Base-by-base conservation (phyloP, 2,888 invertebrate species). In the Rhodophaea formosa region DNA sequence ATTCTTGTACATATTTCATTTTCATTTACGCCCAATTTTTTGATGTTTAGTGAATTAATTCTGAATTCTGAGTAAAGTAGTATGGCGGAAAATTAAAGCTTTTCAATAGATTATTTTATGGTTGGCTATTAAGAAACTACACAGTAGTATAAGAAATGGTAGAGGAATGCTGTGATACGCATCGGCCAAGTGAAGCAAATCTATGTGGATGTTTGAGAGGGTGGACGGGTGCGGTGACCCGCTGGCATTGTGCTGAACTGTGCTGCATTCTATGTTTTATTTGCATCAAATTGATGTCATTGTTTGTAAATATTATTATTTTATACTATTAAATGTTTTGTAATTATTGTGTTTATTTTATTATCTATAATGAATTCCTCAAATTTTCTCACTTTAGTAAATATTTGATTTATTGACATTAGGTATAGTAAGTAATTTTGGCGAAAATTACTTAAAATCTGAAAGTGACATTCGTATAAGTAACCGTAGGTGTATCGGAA, bases 201-300 rank as follows among this genome's bases (percentile, higher is more conserved):
- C 30, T 49, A 45, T 16, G n/a, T 58, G 56, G 23, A 53, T 56
- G 46, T 62, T 56, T 14, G 56, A 69, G 68, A 64, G 67, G 65
- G 62, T 54, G 59, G 55, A 53, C 59, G 60, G 64, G 62, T 65
- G 67, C 64, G 69, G 66, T 69, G 67, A 55, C 65, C 62, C 68
- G 67, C 72, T 73, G 73, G 78, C 75, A 71, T 65, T 67, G 70
- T 71, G 79, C 79, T 78, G 79, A 80, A 81, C 72, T 75, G 75
- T 76, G 80, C 75, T 80, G 79, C 76, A 74, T 72, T 70, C 71
- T 72, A 75, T 73, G 70, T 75, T 73, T 79, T 75, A 79, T 70
- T 79, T 87, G 78, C 90, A 91, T 91, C 91, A 90, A 89, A 90
- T 89, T 91, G 90, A 89, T 91, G 88, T 86, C 73, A 80, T 75